Evolutionary conservation across 2,888 invertebrate species (phyloP).

Genomic region (Ornithoptera alexandrae): DNA sequence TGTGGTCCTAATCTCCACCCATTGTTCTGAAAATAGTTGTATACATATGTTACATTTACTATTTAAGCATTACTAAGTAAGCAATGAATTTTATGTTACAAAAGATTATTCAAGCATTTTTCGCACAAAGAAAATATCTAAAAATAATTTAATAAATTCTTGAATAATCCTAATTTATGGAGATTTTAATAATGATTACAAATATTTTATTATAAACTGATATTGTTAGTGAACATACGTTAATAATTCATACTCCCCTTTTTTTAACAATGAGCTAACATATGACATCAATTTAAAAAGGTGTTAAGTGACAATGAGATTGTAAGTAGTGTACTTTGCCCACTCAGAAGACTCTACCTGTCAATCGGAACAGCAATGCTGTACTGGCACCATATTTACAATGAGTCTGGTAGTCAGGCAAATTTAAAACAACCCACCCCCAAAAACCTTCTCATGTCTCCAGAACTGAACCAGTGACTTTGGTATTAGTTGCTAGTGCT

Average conservation of each 20-base stretch:
- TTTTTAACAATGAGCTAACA: too few relatives aligned
- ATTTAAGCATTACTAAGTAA: too few relatives aligned
- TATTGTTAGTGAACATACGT: background rate
- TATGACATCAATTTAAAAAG: too few relatives aligned
- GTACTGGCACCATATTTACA: too few relatives aligned
- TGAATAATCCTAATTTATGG: background rate
- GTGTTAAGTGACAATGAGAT: too few relatives aligned
- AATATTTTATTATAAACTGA: background rate
- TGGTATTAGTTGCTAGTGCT: too few relatives aligned
- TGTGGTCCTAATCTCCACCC: constrained; percentile 57
- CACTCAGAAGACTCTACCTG: background rate
- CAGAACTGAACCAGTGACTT: too few relatives aligned
- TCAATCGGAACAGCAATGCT: too few relatives aligned
- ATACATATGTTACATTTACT: background rate
- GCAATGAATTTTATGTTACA: background rate
- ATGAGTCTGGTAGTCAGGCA: too few relatives aligned
- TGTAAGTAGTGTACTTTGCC: too few relatives aligned
- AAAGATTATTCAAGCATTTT: background rate
- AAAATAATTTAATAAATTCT: background rate
- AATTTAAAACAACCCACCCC: too few relatives aligned
- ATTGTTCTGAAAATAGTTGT: constrained; percentile 50
- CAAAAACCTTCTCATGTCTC: too few relatives aligned
- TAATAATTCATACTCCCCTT: background rate
- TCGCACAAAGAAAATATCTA: background rate
- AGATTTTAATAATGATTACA: background rate